These are phyloP conservation scores for Merodon equestris DNA, from an alignment of 2,888 invertebrate genomes.

Conservation along the genomic window DNA sequence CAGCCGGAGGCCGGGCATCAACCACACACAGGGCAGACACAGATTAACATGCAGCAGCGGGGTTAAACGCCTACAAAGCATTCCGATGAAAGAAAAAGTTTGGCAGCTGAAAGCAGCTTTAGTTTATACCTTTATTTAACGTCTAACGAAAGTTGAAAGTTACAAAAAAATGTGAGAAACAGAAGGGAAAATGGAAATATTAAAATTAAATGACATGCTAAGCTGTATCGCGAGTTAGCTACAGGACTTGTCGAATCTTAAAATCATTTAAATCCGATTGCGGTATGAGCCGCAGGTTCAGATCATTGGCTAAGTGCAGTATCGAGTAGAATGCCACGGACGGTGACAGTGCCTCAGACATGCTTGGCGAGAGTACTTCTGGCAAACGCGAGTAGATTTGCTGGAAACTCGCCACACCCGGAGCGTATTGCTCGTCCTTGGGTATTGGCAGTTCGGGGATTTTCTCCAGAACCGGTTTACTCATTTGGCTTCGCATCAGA, in stretches of 20 bases:
- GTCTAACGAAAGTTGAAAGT: slow-evolving; percentile 21
- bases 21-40: too few species aligned
- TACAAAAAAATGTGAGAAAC: slow-evolving; percentile 32
- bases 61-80: too few species aligned
- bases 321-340: slow-evolving; percentile 89
- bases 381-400: slow-evolving; percentile 82
- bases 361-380: slow-evolving; percentile 81
- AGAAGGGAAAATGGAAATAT: background rate
- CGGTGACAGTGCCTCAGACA: slow-evolving; percentile 86
- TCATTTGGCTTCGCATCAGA: slow-evolving; percentile 79
- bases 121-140: slow-evolving; percentile 15
- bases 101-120: slow-evolving; percentile 11
- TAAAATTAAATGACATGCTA: slow-evolving; percentile 21
- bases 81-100: too few species aligned
- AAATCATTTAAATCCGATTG: slow-evolving; percentile 81
- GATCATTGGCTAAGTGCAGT: slow-evolving; percentile 91
- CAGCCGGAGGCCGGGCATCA: too few species aligned
- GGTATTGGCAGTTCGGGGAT: slow-evolving; percentile 71
- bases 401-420: slow-evolving; percentile 80
- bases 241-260: slow-evolving; percentile 74
- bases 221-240: slow-evolving; percentile 9
- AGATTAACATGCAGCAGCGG: too few species aligned
- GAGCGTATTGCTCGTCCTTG: slow-evolving; percentile 74
- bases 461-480: slow-evolving; percentile 59
- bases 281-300: slow-evolving; percentile 82